Base-by-base conservation (phyloP, 2,888 invertebrate species). In the Heliconius erato region DNA sequence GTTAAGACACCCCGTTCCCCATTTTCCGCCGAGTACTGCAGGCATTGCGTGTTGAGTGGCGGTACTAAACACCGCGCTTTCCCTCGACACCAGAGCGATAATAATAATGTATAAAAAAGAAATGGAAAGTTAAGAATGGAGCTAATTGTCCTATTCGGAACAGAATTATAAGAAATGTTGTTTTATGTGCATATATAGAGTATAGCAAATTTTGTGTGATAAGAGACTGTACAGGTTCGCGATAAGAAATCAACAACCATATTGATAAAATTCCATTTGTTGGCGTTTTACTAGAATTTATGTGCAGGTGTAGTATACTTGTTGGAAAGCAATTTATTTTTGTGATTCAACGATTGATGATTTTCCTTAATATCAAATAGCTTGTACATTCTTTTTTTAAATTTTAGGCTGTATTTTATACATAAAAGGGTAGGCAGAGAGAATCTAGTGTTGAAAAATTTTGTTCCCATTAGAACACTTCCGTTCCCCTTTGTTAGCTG, bases 231-330 rank as follows among this genome's bases (percentile, higher is more conserved):
- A 74, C 32, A 63, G 59, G 28, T 76, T 76, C 6, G 7, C 76
- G 59, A 76, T 76, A 76, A 76, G 59, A 59, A 35, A 35, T 63
- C n/a, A 59, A 59, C 76, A 63, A 76, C 59, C n/a, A 59, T 74
- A 76, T 59, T 76, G 76, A 76, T 76, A 76, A 76, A 76, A 76
- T 68, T 79, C 49, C 65, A 65, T 79, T 79, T 28, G 78, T 54
- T 40, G 78, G 12, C 32, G 28, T 67, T 79, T 79, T 68, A 28
- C 23, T 79, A 16, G 68, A 68, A 68, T 68, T 68, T 19, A 59
- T 59, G 26, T 74, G 23, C 74, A 49, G 32, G 59, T 59, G 74
- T 32, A 40, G 40, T 40, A 40, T 11, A 4, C 54, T 63, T 32
- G 35, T 59, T 14, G 59, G n/a, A 35, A 59, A n/a, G 11, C 23